A percentile compares a stretch with the other conserved stretches of the same genome.
Conservation (phyloP, 2,888 invertebrate species). For the Allophyes oxyacanthae region DNA sequence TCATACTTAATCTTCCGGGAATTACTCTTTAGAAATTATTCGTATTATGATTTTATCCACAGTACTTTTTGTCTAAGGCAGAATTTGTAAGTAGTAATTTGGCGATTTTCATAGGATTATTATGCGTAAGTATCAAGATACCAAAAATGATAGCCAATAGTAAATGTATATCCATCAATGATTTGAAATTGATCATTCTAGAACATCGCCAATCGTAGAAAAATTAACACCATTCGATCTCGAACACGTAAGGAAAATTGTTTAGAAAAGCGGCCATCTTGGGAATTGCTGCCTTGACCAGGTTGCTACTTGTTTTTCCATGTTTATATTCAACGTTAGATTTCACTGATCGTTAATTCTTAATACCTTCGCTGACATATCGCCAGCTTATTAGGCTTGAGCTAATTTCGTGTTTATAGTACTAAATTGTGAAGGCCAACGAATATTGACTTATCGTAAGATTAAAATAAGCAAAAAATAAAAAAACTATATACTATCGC, state of each 20-base stretch:
- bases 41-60: not conserved
- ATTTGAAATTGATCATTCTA: constrained; percentile 5
- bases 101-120: too few relatives aligned
- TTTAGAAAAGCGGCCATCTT: constrained; percentile 53
- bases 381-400: not conserved
- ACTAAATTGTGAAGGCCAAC: too few relatives aligned
- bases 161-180: not conserved
- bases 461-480: too few relatives aligned
- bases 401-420: too few relatives aligned
- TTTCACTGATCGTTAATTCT: constrained; percentile 42
- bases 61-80: not conserved
- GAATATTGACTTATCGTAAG: too few relatives aligned
- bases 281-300: constrained; percentile 36
- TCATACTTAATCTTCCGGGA: too few relatives aligned
- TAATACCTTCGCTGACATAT: constrained; percentile 21
- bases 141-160: not conserved
- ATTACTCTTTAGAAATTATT: too few relatives aligned
- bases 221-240: constrained; percentile 15
- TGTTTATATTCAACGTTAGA: constrained; percentile 37
- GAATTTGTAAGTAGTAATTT: too few relatives aligned
- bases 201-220: constrained; percentile 1
- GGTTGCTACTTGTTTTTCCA: constrained; percentile 40
- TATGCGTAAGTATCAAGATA: too few relatives aligned
- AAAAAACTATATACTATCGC: too few relatives aligned
- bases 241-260: constrained; percentile 42